Evolutionary conservation across 2,888 invertebrate species (phyloP), one percentile per base, ranked within the genome.

Genomic region (Listrodromus nycthemerus): DNA sequence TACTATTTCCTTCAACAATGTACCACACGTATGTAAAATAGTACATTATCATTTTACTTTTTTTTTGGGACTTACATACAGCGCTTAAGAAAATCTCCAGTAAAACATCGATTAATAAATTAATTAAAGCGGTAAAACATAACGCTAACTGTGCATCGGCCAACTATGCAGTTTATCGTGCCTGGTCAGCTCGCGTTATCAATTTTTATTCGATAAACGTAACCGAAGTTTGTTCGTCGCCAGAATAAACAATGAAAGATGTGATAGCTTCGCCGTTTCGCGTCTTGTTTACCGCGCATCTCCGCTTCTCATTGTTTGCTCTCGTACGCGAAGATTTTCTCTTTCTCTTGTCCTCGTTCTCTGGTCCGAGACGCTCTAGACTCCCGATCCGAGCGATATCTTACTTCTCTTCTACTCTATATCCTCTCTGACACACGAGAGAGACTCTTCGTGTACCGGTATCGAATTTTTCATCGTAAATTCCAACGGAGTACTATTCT

Each of bases 381-480:
- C 70, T 19, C 37, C 37, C 52, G 66, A 73, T 70, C 65, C 16
- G 41, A 45, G 45, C 30, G 45, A 65, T 69, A 16, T 71, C 73
- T 71, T 30, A 41, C 45, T 82, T 50, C 27, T 45, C 74, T 21
- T 61, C 61, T 61, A 48, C 33, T 48, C 69, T n/a, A n/a, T n/a
- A n/a, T n/a, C 30, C 30, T 27, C 58, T 16, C 1, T 21, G 21
- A 33, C 63, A n/a, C n/a, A 50, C 16, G 52, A 41, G 30, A 45
- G 16, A 70, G 75, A 75, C 65, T 33, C 75, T 52, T 65, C 75
- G 24, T 75, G 50, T 65, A 24, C 65, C 21, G 19, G 75, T 75
- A 65, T 75, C 75, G 75, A 75, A 65, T 75, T 65, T 75, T 75
- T 30, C 50, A 75, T 75, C 75, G 65, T 75, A 75, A 75, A 75